These are phyloP conservation scores for Amphiura filiformis DNA, from an alignment of 35 echinoderm and acorn worm species.

Conservation along the genomic window DNA sequence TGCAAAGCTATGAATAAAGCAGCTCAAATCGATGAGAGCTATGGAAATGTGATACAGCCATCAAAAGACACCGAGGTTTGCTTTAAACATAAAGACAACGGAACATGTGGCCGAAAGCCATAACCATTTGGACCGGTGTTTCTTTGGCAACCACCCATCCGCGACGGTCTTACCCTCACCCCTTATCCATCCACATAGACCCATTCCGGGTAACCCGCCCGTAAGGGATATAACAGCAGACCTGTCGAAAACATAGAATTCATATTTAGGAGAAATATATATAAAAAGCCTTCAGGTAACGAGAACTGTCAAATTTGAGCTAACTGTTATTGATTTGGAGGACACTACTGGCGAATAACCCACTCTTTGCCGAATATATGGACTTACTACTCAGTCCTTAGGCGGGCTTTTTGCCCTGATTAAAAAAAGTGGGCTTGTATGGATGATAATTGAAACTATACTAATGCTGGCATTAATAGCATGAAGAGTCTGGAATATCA, in stretches of 20 bases:
- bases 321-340: slow-evolving; percentile 46
- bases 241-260: slow-evolving; percentile 14
- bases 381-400: slow-evolving; percentile 13
- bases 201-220: background rate
- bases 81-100: background rate
- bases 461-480: slow-evolving; percentile 7
- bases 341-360: slow-evolving; percentile 19
- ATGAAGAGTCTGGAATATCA: background rate
- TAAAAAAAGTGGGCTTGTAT: slow-evolving; percentile 10
- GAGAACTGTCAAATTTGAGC: slow-evolving; percentile 42
- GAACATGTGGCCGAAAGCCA: background rate
- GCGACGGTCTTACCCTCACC: background rate
- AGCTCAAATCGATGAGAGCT: background rate
- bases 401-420: slow-evolving; percentile 46
- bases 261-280: background rate
- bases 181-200: background rate
- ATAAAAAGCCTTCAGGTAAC: background rate
- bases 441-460: slow-evolving; percentile 1
- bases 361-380: slow-evolving; percentile 44
- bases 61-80: background rate
- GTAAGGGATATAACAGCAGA: background rate
- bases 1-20: slow-evolving; percentile 8
- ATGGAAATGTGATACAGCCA: background rate
- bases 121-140: background rate
- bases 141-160: background rate